Base-by-base conservation (phyloP, 2,113 vertebrate species). In the Bambusicola thoracicus region DNA sequence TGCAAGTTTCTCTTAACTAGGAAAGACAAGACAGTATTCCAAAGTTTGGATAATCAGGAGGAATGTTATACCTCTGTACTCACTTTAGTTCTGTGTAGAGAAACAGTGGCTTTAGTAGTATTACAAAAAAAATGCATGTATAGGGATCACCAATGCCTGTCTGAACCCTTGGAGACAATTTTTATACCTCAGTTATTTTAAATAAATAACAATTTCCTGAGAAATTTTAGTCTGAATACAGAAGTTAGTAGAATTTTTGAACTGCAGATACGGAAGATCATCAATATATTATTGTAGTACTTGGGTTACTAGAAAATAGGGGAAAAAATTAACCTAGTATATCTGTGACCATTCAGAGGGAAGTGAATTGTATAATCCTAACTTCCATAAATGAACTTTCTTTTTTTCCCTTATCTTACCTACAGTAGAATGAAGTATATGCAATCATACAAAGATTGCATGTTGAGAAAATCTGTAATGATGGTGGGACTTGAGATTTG, bases 261-360 rank as follows among this genome's bases (percentile, higher is more conserved):
- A 14, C 51, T 58, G 61, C 69, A 77, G 66, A 24, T 75, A 11
- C 20, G 40, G 68, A 17, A 86, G 53, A 18, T 38, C 22, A 29
- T 46, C 22, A 10, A 11, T 69, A 6, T 44, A 19, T 41, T 68
- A 13, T 41, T 81, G 8, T 20, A 80, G n/a, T 58, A 18, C 20
- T 48, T 12, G 11, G 18, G 12, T 15, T 38, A 11, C 30, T 41
- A 81, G 46, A 89, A 67, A 78, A 70, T 25, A 10, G 4, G 8
- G 41, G 21, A 38, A 8, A 9, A 1, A 11, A 9, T 11, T 20
- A 36, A 15, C 2, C 5, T 43, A 2, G 3, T 30, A 8, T 32
- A 14, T 62, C 30, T 61, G 5, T 44, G 81, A 49, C 43, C 16
- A 21, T 25, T 36, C 43, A 41, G 65, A 79, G 2, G 1, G 14